These are phyloP conservation scores for Teleiodes luculella DNA, from an alignment of 2,888 invertebrate species.

Conservation along the genomic window DNA sequence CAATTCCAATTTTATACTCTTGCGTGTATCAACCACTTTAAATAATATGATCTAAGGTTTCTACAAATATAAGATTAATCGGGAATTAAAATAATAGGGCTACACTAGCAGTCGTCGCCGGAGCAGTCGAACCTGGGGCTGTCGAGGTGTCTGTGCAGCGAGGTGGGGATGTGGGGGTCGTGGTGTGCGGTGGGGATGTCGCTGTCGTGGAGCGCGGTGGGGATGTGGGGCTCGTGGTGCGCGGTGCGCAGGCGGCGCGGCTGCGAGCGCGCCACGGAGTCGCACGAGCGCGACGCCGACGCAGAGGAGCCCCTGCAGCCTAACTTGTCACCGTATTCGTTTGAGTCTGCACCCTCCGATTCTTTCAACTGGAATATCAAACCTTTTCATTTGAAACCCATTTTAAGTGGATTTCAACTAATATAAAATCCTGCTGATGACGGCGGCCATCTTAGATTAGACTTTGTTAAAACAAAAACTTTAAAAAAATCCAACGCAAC, in stretches of 20 bases:
- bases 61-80: too few relatives aligned
- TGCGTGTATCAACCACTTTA: too few relatives aligned
- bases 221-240: constrained; percentile 16
- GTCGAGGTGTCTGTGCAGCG: constrained; percentile 19
- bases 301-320: constrained; percentile 15
- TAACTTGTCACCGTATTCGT: constrained; percentile 30
- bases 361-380: constrained; percentile 38
- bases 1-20: too few relatives aligned
- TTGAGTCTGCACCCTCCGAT: constrained; percentile 26
- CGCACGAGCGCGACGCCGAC: constrained; percentile 35
- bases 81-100: too few relatives aligned
- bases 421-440: too few relatives aligned
- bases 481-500: too few relatives aligned
- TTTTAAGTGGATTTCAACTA: too few relatives aligned
- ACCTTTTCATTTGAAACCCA: too few relatives aligned
- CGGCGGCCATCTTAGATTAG: too few relatives aligned
- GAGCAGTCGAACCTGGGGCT: constrained; percentile 30
- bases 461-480: too few relatives aligned
- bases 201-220: constrained; percentile 18
- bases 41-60: too few relatives aligned
- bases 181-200: constrained; percentile 27
- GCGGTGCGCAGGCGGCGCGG: constrained; percentile 34
- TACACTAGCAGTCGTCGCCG: constrained; percentile 23
- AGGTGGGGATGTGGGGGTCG: constrained; percentile 9
- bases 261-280: constrained; percentile 43